Evolutionary conservation across 37 sponge, comb jelly and placozoan species (phyloP), one percentile per base, ranked within the genome.

Genomic region (Haliclona indistincta): DNA sequence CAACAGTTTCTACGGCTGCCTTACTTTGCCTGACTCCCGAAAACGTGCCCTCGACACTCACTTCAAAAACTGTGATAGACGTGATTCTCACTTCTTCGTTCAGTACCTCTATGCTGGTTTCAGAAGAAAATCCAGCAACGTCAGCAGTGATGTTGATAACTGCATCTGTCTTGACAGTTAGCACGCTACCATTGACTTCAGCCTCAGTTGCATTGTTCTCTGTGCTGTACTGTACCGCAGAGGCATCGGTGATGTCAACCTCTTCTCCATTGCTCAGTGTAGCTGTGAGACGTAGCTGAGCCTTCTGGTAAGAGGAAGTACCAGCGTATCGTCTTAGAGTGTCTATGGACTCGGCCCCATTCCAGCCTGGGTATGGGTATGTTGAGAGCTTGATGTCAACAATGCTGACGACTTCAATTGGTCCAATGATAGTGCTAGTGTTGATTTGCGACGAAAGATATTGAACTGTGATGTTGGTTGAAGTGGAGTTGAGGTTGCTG

Each of bases 351-450:
- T 49, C 54, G 10, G 42, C 71, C 37, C 77, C 71, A 41, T 1
- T 33, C 23, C n/a, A 75, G 15, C 33, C n/a, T 7, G 87, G 87
- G 54, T 69, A 86, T 13, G 81, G 70, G 37, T 43, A 28, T 15
- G 71, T 70, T 32, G 43, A 17, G 1, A 86, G 54, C 1, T 32
- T 10, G 3, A 86, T 38, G 20, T 20, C 54, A 34, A 28, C 60
- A 29, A 86, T 74, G 28, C 76, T 71, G 11, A 86, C 38, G 0
- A 86, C 70, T 2, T 68, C 64, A 26, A 86, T 10, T 20, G 62
- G 26, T 34, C 17, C 22, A 22, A 55, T 38, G 19, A 20, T 13
- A 7, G 45, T 51, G 22, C 2, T 3, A 6, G 32, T 47, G 22
- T 26, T 11, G 1, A 23, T 32, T 11, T 55, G 63, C 19, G 39